Evolutionary conservation across 2,113 vertebrate species (phyloP), one percentile per base, ranked within the genome.

Genomic region (Bettongia penicillata): DNA sequence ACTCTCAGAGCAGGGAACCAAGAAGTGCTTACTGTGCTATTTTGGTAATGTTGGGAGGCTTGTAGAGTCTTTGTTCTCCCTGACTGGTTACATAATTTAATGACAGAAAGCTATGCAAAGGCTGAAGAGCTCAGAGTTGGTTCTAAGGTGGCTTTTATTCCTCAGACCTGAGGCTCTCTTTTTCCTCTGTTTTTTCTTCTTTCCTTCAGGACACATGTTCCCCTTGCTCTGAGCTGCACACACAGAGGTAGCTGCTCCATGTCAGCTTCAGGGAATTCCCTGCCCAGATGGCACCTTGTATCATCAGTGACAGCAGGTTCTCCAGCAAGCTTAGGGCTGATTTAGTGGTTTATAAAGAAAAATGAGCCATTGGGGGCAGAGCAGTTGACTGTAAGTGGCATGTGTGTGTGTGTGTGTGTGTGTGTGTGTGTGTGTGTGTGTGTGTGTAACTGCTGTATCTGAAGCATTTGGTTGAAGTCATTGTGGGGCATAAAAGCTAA

Each of bases 1-100:
- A 91, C 93, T 19, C 94, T 90, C 28, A 43, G 48, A 48, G 0
- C 51, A 90, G 57, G 50, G 43, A 93, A 23, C 92, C 4, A 0
- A 94, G 48, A 55, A 77, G 84, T 91, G 96, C 96, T 95, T 57
- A 93, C 52, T 0, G 0, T 61, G 94, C 94, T 94, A 93, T 97
- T 97, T 96, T 92, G 68, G 92, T 93, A 11, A 51, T 14, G 16
- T 47, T n/a, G 91, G 51, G 95, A 97, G 91, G 93, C 89, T 93
- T 61, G 92, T 48, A 51, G 89, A 95, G 89, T 22, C 94, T 96
- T 96, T 95, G 94, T 96, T 96, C 97, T 94, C 92, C 48, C 84
- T 61, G 93, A 7, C 96, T 96, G 89, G 90, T 97, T 97, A 97
- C 0, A 2, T 97, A 91, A 97, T 89, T 53, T 94, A 92, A 51